Evolutionary conservation across 2,888 invertebrate genomes (phyloP).

Genomic region (Drosophila limbata): DNA sequence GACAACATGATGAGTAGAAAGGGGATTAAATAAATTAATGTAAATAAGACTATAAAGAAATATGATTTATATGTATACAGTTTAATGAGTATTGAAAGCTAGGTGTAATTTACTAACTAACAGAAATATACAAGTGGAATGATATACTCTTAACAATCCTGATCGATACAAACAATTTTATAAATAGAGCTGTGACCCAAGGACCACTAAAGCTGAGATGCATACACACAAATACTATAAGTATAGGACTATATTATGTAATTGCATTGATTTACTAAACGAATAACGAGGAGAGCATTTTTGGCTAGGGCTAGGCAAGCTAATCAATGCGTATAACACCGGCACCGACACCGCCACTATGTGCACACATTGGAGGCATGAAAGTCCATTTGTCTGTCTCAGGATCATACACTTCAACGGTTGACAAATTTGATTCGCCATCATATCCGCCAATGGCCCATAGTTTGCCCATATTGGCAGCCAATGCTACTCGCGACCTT

Average conservation of each 20-base stretch:
- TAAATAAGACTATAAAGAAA: not conserved
- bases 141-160: slow-evolving; percentile 51
- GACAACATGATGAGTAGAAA: not conserved
- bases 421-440: slow-evolving; percentile 92
- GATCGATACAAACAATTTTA: slow-evolving; percentile 50
- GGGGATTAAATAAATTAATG: not conserved
- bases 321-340: slow-evolving; percentile 90
- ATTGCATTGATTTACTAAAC: slow-evolving; percentile 54
- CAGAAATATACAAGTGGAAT: slow-evolving; percentile 66
- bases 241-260: slow-evolving; percentile 36
- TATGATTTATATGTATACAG: slow-evolving; percentile 5
- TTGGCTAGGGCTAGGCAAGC: slow-evolving; percentile 53
- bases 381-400: slow-evolving; percentile 90
- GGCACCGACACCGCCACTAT: slow-evolving; percentile 96
- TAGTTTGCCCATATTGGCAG: slow-evolving; percentile 93
- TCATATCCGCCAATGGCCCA: slow-evolving; percentile 93
- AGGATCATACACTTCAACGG: slow-evolving; percentile 94
- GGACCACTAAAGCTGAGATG: slow-evolving; percentile 68
- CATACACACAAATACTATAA: slow-evolving; percentile 28
- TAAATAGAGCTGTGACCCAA: slow-evolving; percentile 37
- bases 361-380: slow-evolving; percentile 92
- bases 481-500: slow-evolving; percentile 92
- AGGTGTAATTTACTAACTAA: slow-evolving; percentile 56
- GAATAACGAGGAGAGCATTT: slow-evolving; percentile 39
- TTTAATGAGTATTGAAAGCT: slow-evolving; percentile 66